Conservation (phyloP, 2,888 invertebrate genomes). For the Hypolimnas misippus region DNA sequence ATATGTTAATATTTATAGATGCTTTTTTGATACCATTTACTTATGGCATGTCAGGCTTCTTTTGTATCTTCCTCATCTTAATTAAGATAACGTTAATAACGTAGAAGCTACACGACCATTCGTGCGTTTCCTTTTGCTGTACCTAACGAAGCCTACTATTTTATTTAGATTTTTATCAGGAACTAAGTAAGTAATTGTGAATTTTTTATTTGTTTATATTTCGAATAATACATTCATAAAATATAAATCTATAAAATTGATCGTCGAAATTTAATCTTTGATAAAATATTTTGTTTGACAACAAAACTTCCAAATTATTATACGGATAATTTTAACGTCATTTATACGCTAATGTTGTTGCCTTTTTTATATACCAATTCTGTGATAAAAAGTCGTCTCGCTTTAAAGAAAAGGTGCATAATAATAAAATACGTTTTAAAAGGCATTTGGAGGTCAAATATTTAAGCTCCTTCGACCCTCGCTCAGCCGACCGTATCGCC, state of each 20-base stretch:
- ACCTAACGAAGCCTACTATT: neutral
- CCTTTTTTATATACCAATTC: neutral
- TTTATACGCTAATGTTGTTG: neutral
- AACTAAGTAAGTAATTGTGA: neutral
- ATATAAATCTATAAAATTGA: no score
- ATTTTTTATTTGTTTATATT: no score
- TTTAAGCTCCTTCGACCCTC: conserved; percentile 36
- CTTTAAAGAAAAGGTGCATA: conserved; percentile 16
- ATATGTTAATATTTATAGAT: neutral
- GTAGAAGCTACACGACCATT: neutral
- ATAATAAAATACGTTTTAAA: conserved; percentile 19
- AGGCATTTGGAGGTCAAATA: conserved; percentile 34
- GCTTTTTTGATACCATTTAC: neutral
- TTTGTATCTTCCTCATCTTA: neutral
- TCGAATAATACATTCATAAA: no score
- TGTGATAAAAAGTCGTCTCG: neutral
- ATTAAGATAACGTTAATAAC: neutral
- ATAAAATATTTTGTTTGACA: no score
- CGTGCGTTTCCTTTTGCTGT: neutral
- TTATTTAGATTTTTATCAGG: neutral
- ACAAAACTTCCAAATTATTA: no score
- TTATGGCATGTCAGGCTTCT: neutral
- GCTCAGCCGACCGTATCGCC: conserved; percentile 43
- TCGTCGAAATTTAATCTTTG: no score
- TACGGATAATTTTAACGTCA: neutral